Evolutionary conservation across 2,888 invertebrate species (phyloP).

Genomic region (Mechanitis messenoides): DNA sequence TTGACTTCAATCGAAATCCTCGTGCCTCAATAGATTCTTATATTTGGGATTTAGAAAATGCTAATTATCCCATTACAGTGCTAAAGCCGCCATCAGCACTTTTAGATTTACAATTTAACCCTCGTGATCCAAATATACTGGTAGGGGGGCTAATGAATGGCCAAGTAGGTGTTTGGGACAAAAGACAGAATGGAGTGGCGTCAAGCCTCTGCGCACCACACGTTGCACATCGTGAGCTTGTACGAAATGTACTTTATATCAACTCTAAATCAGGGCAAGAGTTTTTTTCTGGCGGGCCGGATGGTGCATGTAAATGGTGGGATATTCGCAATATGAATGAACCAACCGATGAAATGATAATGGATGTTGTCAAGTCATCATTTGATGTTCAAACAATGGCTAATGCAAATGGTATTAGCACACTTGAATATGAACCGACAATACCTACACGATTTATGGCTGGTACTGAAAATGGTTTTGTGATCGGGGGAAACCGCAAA

Average conservation of each 20-base stretch:
- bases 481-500: conserved; percentile 83
- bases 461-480: conserved; percentile 80
- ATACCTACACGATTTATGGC: conserved; percentile 85
- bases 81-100: conserved; percentile 83
- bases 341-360: conserved; percentile 79
- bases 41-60: conserved; percentile 94
- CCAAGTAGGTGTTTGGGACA: conserved; percentile 82
- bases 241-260: conserved; percentile 89
- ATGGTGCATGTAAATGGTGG: conserved; percentile 92
- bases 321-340: conserved; percentile 80
- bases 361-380: conserved; percentile 78
- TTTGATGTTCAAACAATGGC: conserved; percentile 72
- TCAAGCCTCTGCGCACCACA: conserved; percentile 84
- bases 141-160: conserved; percentile 32
- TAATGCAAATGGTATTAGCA: conserved; percentile 76
- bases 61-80: conserved; percentile 83
- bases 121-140: conserved; percentile 29
- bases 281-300: conserved; percentile 93
- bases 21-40: conserved; percentile 64
- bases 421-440: conserved; percentile 83
- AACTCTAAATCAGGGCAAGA: conserved; percentile 94
- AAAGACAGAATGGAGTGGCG: conserved; percentile 83
- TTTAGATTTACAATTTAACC: conserved; percentile 87
- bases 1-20: conserved; percentile 80
- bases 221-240: conserved; percentile 90